phyloP scores from a whole-genome alignment of 2,888 invertebrate genomes.

The Bombyx huttoni region DNA sequence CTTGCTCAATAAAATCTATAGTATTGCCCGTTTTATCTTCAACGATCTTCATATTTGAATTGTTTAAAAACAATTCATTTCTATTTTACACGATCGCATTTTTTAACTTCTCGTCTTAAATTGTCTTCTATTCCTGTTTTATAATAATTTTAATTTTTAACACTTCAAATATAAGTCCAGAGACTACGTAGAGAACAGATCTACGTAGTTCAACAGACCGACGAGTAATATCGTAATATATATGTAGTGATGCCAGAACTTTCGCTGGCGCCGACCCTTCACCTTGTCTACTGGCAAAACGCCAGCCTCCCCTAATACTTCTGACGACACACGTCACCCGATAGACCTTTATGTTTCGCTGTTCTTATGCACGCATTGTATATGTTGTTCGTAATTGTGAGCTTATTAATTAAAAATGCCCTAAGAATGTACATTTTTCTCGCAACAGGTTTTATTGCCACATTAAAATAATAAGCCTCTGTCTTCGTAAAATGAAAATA shows the following conservation, averaged over 20 bases:
- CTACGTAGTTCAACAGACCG: background rate
- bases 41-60: too few species aligned
- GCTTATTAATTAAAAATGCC: background rate
- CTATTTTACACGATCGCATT: too few species aligned
- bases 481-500: too few species aligned
- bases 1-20: too few species aligned
- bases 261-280: slow-evolving; percentile 63
- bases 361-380: background rate
- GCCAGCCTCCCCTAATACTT: slow-evolving; percentile 31
- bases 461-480: too few species aligned
- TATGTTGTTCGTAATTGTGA: background rate
- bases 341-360: background rate
- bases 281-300: slow-evolving; percentile 54
- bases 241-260: slow-evolving; percentile 24
- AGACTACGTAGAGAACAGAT: too few species aligned
- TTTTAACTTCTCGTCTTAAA: too few species aligned
- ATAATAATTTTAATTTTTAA: too few species aligned
- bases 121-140: too few species aligned
- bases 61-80: too few species aligned
- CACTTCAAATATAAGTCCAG: too few species aligned
- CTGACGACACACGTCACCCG: slow-evolving; percentile 7
- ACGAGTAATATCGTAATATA: background rate
- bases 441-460: background rate
- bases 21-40: too few species aligned
- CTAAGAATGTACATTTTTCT: background rate